Conservation (phyloP, 2,113 vertebrate genomes). For the Crypturellus undulatus region DNA sequence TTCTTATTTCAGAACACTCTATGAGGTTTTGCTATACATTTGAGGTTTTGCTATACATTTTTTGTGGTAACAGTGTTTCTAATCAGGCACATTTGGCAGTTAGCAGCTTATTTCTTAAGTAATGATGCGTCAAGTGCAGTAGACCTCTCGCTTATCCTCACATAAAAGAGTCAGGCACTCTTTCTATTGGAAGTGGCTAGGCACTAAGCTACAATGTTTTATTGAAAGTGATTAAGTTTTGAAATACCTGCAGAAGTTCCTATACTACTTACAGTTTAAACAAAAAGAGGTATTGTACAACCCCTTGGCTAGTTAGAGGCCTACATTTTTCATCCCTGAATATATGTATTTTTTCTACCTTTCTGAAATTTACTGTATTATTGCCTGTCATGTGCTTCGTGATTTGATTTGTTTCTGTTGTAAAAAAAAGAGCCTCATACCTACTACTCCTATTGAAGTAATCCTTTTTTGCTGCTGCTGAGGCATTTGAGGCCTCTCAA, state of each 20-base stretch:
- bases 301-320: background rate
- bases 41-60: conserved; percentile 21
- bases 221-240: background rate
- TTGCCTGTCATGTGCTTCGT: background rate
- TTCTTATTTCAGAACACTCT: conserved; percentile 20
- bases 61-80: conserved; percentile 20
- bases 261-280: background rate
- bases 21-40: conserved; percentile 23
- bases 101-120: background rate
- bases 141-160: background rate
- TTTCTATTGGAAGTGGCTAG: background rate
- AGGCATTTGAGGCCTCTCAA: background rate
- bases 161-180: background rate
- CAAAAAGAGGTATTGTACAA: background rate
- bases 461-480: background rate
- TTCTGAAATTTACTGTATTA: background rate
- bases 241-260: background rate
- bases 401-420: background rate
- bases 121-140: background rate
- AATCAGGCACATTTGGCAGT: conserved; percentile 43
- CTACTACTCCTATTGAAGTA: background rate
- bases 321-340: background rate
- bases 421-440: background rate
- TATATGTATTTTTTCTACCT: background rate
- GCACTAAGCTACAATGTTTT: background rate